Conservation (phyloP, 2,888 invertebrate genomes). For the Apotomis betuletana region DNA sequence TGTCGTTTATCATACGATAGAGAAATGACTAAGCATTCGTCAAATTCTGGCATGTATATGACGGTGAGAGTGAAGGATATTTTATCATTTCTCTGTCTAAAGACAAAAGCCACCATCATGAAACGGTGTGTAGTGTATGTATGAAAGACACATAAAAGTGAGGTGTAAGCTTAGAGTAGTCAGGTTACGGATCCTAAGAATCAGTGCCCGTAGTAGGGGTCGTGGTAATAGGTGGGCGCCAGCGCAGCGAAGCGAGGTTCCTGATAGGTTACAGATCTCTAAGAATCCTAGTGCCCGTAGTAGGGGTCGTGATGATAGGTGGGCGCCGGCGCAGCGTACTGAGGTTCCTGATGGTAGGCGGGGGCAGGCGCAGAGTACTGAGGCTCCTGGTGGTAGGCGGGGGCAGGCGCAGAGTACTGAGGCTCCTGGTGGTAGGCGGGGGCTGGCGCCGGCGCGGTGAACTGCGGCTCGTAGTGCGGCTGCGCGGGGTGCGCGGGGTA, state of each 20-base stretch:
- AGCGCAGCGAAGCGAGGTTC: slow-evolving; percentile 44
- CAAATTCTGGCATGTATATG: too few relatives aligned
- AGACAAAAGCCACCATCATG: too few relatives aligned
- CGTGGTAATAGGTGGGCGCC: slow-evolving; percentile 54
- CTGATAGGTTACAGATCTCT: slow-evolving; percentile 22
- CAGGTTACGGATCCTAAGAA: background rate
- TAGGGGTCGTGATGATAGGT: background rate
- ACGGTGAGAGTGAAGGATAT: too few relatives aligned
- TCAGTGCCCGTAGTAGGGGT: slow-evolving; percentile 72
- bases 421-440: background rate
- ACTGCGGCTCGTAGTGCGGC: too few relatives aligned
- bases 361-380: background rate
- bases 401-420: too few relatives aligned
- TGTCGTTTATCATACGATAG: too few relatives aligned
- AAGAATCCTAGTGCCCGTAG: slow-evolving; percentile 56
- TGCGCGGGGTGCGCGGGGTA: slow-evolving; percentile 24
- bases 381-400: too few relatives aligned
- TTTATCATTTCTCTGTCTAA: too few relatives aligned
- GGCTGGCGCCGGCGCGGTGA: too few relatives aligned
- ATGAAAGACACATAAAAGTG: background rate
- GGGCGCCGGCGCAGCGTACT: too few relatives aligned
- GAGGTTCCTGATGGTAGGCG: slow-evolving; percentile 40
- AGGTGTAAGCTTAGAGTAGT: background rate
- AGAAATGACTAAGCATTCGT: too few relatives aligned
- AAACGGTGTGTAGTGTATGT: background rate